Conservation (phyloP, 2,797 vertebrate genomes). For the Hemitrygon akajei region DNA sequence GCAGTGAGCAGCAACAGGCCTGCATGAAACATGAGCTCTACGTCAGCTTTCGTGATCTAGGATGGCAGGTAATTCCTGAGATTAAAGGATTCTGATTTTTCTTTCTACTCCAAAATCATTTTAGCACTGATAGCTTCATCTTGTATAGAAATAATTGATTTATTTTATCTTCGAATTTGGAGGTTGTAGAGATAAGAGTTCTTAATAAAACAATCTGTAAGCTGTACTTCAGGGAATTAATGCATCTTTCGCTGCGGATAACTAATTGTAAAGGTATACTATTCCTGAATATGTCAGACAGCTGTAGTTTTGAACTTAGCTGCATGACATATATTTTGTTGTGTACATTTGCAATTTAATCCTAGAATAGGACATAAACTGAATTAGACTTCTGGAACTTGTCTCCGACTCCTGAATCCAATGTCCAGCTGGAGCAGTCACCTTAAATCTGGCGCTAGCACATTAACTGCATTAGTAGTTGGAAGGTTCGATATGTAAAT, state of each 20-base stretch:
- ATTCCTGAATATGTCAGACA: background rate
- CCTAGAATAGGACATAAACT: background rate
- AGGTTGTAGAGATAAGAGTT: background rate
- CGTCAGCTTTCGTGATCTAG: conserved; percentile 93
- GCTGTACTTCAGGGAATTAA: background rate
- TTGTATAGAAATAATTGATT: background rate
- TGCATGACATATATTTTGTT: background rate
- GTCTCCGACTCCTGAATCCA: background rate
- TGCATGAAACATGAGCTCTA: conserved; percentile 96
- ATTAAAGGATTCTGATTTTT: conserved; percentile 2
- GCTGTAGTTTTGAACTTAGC: background rate
- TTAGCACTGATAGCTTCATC: background rate
- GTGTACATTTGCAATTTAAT: background rate
- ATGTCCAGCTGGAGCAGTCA: too few relatives aligned
- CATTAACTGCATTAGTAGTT: background rate
- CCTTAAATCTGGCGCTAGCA: background rate
- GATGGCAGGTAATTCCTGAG: conserved; percentile 80
- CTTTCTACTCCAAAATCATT: background rate
- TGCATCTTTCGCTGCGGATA: background rate
- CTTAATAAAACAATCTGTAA: background rate
- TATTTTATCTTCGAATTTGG: background rate
- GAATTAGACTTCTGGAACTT: background rate
- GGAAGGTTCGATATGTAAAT: background rate
- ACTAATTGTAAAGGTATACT: background rate
- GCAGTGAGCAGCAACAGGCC: conserved; percentile 88